These are phyloP conservation scores for Seira sanloemensis DNA, from an alignment of 2,888 invertebrate species.

Conservation along the genomic window DNA sequence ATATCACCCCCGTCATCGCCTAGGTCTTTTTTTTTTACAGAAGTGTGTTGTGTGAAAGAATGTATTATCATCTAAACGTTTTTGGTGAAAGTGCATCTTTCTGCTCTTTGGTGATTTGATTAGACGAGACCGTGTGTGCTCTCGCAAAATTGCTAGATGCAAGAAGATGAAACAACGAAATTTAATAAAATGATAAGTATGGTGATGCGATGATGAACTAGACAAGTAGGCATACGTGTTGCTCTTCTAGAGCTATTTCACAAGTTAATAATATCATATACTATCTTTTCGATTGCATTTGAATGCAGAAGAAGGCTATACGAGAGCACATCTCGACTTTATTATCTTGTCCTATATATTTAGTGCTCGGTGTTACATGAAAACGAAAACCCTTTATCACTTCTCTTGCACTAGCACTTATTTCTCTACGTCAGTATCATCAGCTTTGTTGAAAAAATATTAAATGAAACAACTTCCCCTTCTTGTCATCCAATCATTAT, in stretches of 20 bases:
- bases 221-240: background rate
- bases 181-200: background rate
- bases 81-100: conserved; percentile 4
- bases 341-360: no score
- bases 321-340: background rate
- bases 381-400: background rate
- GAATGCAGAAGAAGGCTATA: no score
- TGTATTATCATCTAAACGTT: no score
- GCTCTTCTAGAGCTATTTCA: background rate
- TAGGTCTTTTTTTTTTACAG: background rate
- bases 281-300: background rate
- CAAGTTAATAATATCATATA: background rate
- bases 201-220: background rate
- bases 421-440: conserved; percentile 6
- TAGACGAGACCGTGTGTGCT: background rate
- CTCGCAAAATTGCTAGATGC: no score
- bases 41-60: no score
- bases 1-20: background rate
- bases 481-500: conserved; percentile 3
- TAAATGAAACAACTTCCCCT: conserved; percentile 6
- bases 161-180: background rate
- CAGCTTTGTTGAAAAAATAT: background rate
- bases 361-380: background rate
- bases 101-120: background rate
- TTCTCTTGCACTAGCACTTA: no score